phyloP scores from a whole-genome alignment of 2,113 vertebrate species.

The Peromyscus polionotus region DNA sequence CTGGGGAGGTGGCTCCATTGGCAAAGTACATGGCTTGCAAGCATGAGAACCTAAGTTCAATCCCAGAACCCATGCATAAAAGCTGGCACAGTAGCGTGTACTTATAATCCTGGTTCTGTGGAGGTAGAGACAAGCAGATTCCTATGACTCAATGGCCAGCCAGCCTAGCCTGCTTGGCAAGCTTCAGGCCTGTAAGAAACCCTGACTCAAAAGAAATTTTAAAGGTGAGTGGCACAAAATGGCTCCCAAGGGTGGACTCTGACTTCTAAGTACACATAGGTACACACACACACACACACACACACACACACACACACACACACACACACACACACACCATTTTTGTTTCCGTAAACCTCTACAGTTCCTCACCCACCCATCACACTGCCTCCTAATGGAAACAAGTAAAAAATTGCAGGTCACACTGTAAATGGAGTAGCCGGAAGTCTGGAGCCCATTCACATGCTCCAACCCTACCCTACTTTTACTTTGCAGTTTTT shows the following conservation, averaged over 20 bases:
- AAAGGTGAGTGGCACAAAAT: background rate
- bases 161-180: background rate
- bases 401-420: background rate
- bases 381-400: background rate
- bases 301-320: background rate
- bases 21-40: background rate
- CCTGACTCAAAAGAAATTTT: background rate
- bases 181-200: background rate
- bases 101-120: background rate
- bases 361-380: background rate
- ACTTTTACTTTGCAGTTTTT: fast-evolving
- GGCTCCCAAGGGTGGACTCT: background rate
- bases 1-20: background rate
- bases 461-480: background rate
- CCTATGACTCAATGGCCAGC: background rate
- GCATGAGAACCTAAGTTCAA: background rate
- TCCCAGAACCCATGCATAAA: background rate
- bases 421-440: background rate
- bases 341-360: background rate
- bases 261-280: background rate
- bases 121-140: background rate
- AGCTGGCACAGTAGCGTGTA: background rate
- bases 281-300: background rate
- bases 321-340: background rate
- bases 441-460: background rate